Evolutionary conservation across 2,797 vertebrate genomes (phyloP).

Genomic region (Anabas testudineus): DNA sequence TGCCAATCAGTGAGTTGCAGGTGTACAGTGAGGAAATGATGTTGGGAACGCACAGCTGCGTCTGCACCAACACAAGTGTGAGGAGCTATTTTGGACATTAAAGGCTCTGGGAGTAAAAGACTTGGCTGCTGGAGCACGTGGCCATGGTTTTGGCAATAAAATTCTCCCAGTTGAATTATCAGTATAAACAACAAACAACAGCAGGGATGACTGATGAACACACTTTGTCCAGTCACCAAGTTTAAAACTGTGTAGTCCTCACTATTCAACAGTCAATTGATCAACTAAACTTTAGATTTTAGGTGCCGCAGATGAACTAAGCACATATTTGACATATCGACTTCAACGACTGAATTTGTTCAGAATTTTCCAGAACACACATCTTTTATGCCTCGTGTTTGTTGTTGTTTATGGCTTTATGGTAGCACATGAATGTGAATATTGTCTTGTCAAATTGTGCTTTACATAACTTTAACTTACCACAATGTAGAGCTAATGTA

Average conservation of each 20-base stretch:
- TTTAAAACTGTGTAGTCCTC: slow-evolving; percentile 7
- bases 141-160: slow-evolving; percentile 28
- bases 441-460: too few relatives aligned
- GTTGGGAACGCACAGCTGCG: slow-evolving; percentile 44
- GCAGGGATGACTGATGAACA: background rate
- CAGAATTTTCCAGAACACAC: too few relatives aligned
- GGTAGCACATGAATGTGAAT: background rate
- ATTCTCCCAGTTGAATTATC: slow-evolving; percentile 7
- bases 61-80: slow-evolving; percentile 22
- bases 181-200: slow-evolving; percentile 7
- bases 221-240: background rate
- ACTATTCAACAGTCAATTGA: background rate
- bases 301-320: too few relatives aligned
- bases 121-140: slow-evolving; percentile 13
- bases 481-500: too few relatives aligned
- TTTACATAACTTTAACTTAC: too few relatives aligned
- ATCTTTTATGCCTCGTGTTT: too few relatives aligned
- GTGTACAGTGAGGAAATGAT: slow-evolving; percentile 31
- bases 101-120: slow-evolving; percentile 23
- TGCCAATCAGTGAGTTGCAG: slow-evolving; percentile 67
- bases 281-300: too few relatives aligned
- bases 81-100: slow-evolving; percentile 21
- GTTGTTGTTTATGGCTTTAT: background rate
- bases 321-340: too few relatives aligned
- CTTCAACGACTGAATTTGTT: too few relatives aligned